A percentile compares a stretch with the other conserved stretches of the same genome.
Evolutionary conservation across 2,797 vertebrate species (phyloP).

Genomic region (Chelon labrosus): DNA sequence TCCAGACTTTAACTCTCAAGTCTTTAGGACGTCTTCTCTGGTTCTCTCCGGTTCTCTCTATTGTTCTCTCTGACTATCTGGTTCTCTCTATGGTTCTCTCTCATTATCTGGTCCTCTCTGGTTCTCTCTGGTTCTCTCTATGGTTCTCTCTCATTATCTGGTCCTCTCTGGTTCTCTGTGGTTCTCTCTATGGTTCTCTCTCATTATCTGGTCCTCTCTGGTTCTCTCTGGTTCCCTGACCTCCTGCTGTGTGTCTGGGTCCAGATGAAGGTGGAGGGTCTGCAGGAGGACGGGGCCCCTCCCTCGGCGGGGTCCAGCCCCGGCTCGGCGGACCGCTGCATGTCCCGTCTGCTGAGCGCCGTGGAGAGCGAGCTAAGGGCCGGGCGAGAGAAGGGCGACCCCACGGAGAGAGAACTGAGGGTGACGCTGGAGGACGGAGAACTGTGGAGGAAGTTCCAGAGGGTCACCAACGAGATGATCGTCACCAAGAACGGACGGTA

Average conservation of each 20-base stretch:
- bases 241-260: not conserved
- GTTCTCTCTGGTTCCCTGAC: no score
- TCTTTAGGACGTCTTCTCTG: no score
- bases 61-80: no score
- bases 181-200: no score
- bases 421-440: slow-evolving; percentile 92
- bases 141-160: no score
- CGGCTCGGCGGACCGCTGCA: slow-evolving; percentile 61
- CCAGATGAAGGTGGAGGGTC: slow-evolving; percentile 85
- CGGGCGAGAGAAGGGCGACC: slow-evolving; percentile 95
- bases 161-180: no score
- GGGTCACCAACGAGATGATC: slow-evolving; percentile 98
- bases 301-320: slow-evolving; percentile 12
- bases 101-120: no score
- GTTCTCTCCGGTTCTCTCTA: no score
- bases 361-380: slow-evolving; percentile 94
- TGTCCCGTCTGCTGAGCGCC: slow-evolving; percentile 91
- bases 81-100: no score
- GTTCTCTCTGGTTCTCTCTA: no score
- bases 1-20: no score
- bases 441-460: slow-evolving; percentile 94
- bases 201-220: no score
- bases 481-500: slow-evolving; percentile 98
- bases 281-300: slow-evolving; percentile 50
- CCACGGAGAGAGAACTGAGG: slow-evolving; percentile 93